Conservation (phyloP, 2,113 vertebrate genomes). For the Pseudorasbora parva region DNA sequence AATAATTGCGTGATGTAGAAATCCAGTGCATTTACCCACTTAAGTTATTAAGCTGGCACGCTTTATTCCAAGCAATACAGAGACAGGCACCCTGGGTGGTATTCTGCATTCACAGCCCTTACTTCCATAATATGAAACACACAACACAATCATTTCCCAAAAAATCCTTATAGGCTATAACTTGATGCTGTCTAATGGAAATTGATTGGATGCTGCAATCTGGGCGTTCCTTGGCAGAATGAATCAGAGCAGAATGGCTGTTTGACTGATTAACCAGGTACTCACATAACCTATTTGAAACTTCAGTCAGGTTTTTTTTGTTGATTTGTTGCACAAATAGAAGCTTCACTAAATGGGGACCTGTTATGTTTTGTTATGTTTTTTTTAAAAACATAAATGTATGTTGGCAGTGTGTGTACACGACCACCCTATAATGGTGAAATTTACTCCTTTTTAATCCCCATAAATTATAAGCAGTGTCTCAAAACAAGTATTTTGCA, state of each 20-base stretch:
- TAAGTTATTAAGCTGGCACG: not conserved
- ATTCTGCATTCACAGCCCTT: not conserved
- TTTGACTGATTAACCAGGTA: not conserved
- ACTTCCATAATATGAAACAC: not conserved
- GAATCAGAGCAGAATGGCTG: not conserved
- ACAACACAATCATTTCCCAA: too few species aligned
- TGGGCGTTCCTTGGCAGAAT: not conserved
- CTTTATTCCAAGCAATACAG: not conserved
- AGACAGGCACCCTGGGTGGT: not conserved
- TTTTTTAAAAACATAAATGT: too few species aligned
- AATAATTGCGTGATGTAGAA: not conserved
- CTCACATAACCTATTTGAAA: not conserved
- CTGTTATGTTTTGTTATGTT: too few species aligned
- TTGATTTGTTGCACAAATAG: not conserved
- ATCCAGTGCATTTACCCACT: constrained; percentile 7
- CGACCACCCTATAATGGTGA: too few species aligned
- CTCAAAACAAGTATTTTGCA: too few species aligned
- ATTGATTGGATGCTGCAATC: not conserved
- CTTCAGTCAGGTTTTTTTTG: not conserved
- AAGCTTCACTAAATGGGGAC: not conserved
- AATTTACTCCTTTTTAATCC: too few species aligned
- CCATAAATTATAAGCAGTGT: too few species aligned
- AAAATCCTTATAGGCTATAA: too few species aligned
- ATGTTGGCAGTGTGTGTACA: too few species aligned
- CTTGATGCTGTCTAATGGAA: not conserved